These are phyloP conservation scores for Leptinotarsa undecemlineata DNA, from an alignment of 1,140 invertebrate genomes.

Conservation along the genomic window DNA sequence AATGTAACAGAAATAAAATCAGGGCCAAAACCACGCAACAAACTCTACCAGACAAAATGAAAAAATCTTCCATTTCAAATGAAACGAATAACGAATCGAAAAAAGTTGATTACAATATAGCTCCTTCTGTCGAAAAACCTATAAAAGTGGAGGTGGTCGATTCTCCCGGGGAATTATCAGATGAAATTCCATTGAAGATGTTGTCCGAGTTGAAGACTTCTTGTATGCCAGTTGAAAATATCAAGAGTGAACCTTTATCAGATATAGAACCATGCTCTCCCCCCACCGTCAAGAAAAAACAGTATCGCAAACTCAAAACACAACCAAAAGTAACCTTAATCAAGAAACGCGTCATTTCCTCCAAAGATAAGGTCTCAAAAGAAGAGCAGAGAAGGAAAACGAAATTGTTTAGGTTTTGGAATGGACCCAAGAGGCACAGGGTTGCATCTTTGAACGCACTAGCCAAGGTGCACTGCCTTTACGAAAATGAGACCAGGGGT, in stretches of 20 bases:
- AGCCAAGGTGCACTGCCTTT: conserved; percentile 90
- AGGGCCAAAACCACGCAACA: conserved; percentile 20
- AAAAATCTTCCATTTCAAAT: neutral
- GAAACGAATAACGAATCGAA: neutral
- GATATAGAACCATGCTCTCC: neutral
- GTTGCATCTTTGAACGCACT: conserved; percentile 87
- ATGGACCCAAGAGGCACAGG: conserved; percentile 76
- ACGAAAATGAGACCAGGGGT: conserved; percentile 82
- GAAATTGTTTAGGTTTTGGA: conserved; percentile 64
- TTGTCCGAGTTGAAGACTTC: neutral
- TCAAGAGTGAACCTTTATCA: conserved; percentile 9
- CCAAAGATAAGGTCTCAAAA: conserved; percentile 37
- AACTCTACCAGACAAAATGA: neutral
- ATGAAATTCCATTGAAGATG: conserved; percentile 3
- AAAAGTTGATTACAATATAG: neutral
- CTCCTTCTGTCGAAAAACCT: neutral
- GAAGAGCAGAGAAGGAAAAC: conserved; percentile 53
- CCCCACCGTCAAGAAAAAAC: neutral
- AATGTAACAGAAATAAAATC: conserved; percentile 21
- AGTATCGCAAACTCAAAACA: conserved; percentile 27
- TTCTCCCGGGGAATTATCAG: neutral
- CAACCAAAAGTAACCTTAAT: conserved; percentile 42
- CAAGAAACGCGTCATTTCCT: conserved; percentile 41
- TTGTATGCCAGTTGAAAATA: neutral
- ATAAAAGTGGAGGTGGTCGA: neutral